Base-by-base conservation (phyloP, 2,888 invertebrate genomes). In the Parnassius apollo region DNA sequence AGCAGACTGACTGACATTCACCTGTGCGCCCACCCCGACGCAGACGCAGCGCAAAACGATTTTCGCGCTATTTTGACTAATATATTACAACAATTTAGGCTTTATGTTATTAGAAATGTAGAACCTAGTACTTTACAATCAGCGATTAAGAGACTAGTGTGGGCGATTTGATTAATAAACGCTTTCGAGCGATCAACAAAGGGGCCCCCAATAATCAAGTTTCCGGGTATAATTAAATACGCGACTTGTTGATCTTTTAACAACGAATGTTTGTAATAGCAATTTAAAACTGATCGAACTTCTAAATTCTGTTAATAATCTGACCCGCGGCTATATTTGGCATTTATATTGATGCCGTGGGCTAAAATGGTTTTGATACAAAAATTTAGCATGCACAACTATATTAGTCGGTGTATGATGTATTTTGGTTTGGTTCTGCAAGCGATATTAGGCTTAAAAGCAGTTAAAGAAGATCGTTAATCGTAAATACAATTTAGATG, bases 1-100 rank as follows among this genome's bases (percentile, higher is more conserved):
- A 80, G 81, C 84, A 80, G 83, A 90, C 90, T 90, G 89, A 90
- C 86, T 90, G 89, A 90, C 86, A 88, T 78, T 83, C 83, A 85
- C 85, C 84, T 85, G 84, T 69, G 77, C 78, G 76, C 83, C 80
- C 82, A 74, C 71, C 72, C 84, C 86, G 81, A 79, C 86, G 85
- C 85, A 82, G 75, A 86, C 88, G 87, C 88, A 84, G 71, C 77
- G 82, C 83, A 82, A 84, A 85, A 86, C 87, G 81, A 86, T 91
- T 91, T 91, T 91, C 89, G 90, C 91, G 91, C 91, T 91, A 91
- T 90, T 91, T 91, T 87, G 89, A 89, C 89, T 87, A 89, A 89
- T 84, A 89, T 88, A 88, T 86, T 84, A 84, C 88, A 84, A 84
- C 88, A 83, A 85, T 88, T 88, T 89, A 88, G 88, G 83, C 88